phyloP scores from a whole-genome alignment of 2,888 invertebrate genomes.

The Nebria brevicollis region DNA sequence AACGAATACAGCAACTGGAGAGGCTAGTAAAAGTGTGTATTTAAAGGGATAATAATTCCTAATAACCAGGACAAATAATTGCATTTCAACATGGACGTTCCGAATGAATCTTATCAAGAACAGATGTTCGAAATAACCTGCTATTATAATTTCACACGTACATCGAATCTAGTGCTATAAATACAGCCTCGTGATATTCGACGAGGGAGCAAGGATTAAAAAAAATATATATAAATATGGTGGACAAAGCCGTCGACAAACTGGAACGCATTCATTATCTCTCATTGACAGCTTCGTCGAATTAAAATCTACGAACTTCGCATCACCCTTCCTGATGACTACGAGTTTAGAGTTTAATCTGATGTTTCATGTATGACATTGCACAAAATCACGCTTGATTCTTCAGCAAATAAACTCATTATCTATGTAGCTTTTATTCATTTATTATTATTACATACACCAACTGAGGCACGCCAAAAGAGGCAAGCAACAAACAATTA shows the following conservation, averaged over 20 bases:
- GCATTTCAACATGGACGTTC: slow-evolving; percentile 20
- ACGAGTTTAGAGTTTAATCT: slow-evolving; percentile 20
- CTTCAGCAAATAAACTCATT: slow-evolving; percentile 54
- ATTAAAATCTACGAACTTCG: slow-evolving; percentile 44
- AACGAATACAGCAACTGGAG: neutral
- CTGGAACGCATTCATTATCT: slow-evolving; percentile 35
- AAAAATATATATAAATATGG: neutral
- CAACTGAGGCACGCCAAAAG: no score
- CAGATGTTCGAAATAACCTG: slow-evolving; percentile 26
- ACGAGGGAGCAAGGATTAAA: slow-evolving; percentile 23
- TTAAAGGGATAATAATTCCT: slow-evolving; percentile 2
- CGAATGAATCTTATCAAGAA: slow-evolving; percentile 37
- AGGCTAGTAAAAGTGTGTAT: neutral
- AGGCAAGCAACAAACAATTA: no score
- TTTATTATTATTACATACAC: neutral
- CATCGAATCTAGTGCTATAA: neutral
- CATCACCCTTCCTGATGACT: neutral
- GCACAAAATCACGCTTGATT: slow-evolving; percentile 55
- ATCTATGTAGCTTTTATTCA: slow-evolving; percentile 47
- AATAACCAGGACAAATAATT: slow-evolving; percentile 17
- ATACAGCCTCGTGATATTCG: neutral
- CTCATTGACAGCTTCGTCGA: slow-evolving; percentile 30
- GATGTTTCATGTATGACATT: slow-evolving; percentile 51
- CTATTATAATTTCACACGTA: slow-evolving; percentile 9
- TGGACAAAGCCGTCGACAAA: slow-evolving; percentile 18